A percentile compares a stretch with the other conserved stretches of the same genome.
Evolutionary conservation across 2,113 vertebrate species (phyloP).

Genomic region (Zingel zingel): DNA sequence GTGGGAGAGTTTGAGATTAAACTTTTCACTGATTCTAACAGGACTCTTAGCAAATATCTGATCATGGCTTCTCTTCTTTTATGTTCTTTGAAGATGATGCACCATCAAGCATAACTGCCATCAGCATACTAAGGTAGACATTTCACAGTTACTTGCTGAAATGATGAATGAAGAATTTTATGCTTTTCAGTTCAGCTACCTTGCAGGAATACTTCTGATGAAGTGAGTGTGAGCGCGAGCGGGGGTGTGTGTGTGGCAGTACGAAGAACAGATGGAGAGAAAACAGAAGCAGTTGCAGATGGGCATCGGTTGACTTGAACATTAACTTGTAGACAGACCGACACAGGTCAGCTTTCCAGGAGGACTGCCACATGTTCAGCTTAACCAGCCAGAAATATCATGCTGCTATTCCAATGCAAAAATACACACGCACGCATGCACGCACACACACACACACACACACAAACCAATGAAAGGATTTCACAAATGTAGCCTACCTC

Average conservation of each 20-base stretch:
- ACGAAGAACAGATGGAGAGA: slow-evolving; percentile 67
- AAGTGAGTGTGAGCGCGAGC: not conserved
- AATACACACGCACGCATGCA: not conserved
- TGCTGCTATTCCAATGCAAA: slow-evolving; percentile 33
- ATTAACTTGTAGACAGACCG: slow-evolving; percentile 60
- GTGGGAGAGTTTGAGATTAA: slow-evolving; percentile 64
- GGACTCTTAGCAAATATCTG: slow-evolving; percentile 52
- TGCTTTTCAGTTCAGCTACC: slow-evolving; percentile 26
- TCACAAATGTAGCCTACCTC: not conserved
- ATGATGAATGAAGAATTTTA: slow-evolving; percentile 34
- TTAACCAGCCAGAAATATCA: slow-evolving; percentile 59
- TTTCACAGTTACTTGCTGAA: slow-evolving; percentile 43
- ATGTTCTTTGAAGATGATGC: slow-evolving; percentile 39
- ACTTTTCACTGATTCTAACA: slow-evolving; percentile 64
- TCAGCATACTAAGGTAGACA: slow-evolving; percentile 22
- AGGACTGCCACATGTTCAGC: slow-evolving; percentile 68
- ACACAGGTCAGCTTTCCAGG: slow-evolving; percentile 61
- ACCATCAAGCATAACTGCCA: slow-evolving; percentile 14
- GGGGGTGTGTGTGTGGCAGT: slow-evolving; percentile 8
- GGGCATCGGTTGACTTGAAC: slow-evolving; percentile 53
- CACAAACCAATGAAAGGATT: not conserved
- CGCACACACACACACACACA: not conserved
- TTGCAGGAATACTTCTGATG: slow-evolving; percentile 24
- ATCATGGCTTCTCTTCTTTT: slow-evolving; percentile 34
- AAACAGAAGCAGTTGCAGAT: slow-evolving; percentile 67